Evolutionary conservation across 2,113 vertebrate genomes (phyloP), one percentile per base, ranked within the genome.

Genomic region (Elephantulus edwardii): DNA sequence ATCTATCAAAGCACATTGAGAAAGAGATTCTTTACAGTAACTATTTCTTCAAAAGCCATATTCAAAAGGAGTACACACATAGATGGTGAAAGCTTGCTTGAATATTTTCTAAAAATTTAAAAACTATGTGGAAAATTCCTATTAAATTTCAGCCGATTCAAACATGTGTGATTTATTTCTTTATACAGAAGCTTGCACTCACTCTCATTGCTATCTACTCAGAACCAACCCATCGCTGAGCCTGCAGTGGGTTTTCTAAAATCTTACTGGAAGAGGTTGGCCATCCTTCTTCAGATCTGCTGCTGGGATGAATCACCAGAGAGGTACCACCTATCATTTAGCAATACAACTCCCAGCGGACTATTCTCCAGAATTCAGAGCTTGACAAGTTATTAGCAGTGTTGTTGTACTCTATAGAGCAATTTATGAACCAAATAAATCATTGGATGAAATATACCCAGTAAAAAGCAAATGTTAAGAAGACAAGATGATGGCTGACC

Each of bases 31-130:
- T 81, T 62, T 88, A 42, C 16, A 93, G 72, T 76, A 77, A 54
- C 35, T 35, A 1, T 40, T 74, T 89, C 40, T 33, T 83, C 58
- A n/a, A 71, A 93, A 88, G n/a, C n/a, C n/a, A n/a, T n/a, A n/a
- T n/a, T n/a, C n/a, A n/a, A n/a, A n/a, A n/a, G 16, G 6, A 71
- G 3, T 28, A 87, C 22, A 6, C 38, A 20, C 11, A 79, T 54
- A 76, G 28, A 52, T 44, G 85, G 72, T 66, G 72, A 66, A 48
- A 44, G 12, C 24, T 17, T 50, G n/a, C 13, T 16, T 72, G 22
- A 89, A 77, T 89, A 60, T 56, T 84, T 83, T n/a, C n/a, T n/a
- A 71, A 52, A 92, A 71, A 50, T 20, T 52, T 62, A 83, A 75
- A 56, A 20, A 88, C 19, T 8, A 42, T 30, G 54, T 76, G 28